Conservation (phyloP, 2,797 vertebrate species). For the Linurgus olivaceus region DNA sequence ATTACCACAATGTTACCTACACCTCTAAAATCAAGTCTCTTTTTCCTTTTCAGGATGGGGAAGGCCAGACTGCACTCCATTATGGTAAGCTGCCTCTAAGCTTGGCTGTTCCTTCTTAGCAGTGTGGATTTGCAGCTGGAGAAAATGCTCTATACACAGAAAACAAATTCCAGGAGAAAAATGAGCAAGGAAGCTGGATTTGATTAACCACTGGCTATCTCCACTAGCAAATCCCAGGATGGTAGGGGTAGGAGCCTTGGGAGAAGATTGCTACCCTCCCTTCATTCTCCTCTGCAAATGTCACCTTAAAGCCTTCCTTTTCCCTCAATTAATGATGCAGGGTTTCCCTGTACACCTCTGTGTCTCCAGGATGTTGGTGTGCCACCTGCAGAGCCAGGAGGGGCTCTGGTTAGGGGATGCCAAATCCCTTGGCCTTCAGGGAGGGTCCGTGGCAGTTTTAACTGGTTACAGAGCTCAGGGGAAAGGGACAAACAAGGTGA, state of each 20-base stretch:
- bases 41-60: constrained; percentile 86
- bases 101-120: neutral
- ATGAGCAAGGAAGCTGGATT: neutral
- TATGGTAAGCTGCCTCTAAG: constrained; percentile 86
- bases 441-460: neutral
- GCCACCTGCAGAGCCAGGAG: neutral
- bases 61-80: constrained; percentile 96
- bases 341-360: neutral
- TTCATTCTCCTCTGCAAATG: neutral
- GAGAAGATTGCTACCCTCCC: neutral
- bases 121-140: neutral
- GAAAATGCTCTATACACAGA: neutral
- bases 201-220: neutral
- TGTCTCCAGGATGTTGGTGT: neutral
- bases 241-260: neutral
- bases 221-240: neutral
- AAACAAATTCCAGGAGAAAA: neutral
- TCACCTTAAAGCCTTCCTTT: neutral
- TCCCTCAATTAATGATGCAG: neutral
- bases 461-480: neutral
- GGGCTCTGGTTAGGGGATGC: neutral
- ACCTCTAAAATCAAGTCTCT: constrained; percentile 48
- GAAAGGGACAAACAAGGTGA: neutral
- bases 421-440: neutral
- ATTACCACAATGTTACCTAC: neutral